Conservation (phyloP, 1,140 invertebrate species). For the Penaeus japonicus region DNA sequence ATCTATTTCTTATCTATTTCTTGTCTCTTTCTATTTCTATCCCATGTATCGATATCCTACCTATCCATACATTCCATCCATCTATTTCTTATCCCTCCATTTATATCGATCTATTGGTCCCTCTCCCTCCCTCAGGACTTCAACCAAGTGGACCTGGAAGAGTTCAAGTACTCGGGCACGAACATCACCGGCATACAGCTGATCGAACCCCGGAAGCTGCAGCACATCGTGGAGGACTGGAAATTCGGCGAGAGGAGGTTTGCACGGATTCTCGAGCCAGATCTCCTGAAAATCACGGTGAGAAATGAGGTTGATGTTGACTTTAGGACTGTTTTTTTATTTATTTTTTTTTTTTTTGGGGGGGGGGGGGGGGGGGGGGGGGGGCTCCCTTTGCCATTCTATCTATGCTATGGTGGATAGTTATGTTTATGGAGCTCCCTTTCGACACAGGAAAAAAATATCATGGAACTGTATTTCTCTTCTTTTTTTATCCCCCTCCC, state of each 20-base stretch:
- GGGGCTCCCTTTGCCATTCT: no score
- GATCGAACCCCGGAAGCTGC: conserved; percentile 78
- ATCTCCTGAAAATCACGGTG: conserved; percentile 44
- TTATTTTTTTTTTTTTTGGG: background rate
- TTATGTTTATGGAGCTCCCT: no score
- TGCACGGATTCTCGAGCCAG: conserved; percentile 1
- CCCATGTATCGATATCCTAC: no score
- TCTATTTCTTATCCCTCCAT: background rate
- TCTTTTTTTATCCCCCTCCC: no score
- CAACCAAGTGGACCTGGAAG: conserved; percentile 87
- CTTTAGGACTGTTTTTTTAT: no score
- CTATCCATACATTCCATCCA: background rate
- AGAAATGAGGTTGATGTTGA: no score
- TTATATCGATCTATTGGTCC: background rate
- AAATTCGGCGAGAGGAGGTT: conserved; percentile 41
- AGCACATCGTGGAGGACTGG: conserved; percentile 61
- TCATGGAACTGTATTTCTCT: no score
- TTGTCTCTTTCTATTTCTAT: no score
- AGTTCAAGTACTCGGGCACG: conserved; percentile 91
- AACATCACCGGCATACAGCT: conserved; percentile 91
- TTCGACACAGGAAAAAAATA: no score
- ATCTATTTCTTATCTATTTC: no score
- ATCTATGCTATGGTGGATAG: no score
- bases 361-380: no score
- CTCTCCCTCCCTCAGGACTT: conserved; percentile 81